These are phyloP conservation scores for Ursus arctos DNA, from an alignment of 2,113 vertebrate species.

Conservation along the genomic window DNA sequence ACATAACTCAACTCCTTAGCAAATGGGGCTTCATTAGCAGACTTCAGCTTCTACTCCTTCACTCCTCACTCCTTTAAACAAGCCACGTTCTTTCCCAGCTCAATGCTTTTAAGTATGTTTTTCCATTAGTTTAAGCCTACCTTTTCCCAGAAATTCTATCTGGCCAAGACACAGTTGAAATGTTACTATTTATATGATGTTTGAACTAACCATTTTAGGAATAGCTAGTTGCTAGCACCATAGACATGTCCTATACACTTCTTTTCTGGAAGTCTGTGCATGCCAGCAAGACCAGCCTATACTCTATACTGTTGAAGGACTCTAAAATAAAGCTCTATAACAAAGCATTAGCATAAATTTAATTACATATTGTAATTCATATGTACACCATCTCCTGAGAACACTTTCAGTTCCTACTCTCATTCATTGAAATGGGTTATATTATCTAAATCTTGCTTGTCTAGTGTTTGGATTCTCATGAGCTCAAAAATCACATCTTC, in stretches of 20 bases:
- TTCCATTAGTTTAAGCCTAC: background rate
- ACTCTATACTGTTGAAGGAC: background rate
- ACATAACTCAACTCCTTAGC: background rate
- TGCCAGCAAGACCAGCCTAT: background rate
- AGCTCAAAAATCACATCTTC: background rate
- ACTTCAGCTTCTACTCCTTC: background rate
- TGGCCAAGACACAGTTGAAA: background rate
- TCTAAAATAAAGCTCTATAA: constrained; percentile 36
- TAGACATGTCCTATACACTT: background rate
- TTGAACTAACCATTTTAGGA: background rate
- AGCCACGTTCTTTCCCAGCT: background rate
- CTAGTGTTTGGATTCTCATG: background rate
- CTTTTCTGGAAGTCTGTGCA: background rate
- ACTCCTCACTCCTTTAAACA: background rate
- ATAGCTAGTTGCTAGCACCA: background rate
- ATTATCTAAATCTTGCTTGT: background rate
- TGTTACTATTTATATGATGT: background rate
- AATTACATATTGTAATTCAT: constrained; percentile 53
- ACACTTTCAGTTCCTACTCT: background rate
- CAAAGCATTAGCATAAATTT: constrained; percentile 35
- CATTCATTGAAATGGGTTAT: constrained; percentile 20
- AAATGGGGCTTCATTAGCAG: background rate
- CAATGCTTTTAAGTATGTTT: background rate
- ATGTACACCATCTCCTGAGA: background rate
- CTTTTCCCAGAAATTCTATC: constrained; percentile 7